These are phyloP conservation scores for Junonia oenone DNA, from an alignment of 2,888 invertebrate genomes.

Conservation along the genomic window DNA sequence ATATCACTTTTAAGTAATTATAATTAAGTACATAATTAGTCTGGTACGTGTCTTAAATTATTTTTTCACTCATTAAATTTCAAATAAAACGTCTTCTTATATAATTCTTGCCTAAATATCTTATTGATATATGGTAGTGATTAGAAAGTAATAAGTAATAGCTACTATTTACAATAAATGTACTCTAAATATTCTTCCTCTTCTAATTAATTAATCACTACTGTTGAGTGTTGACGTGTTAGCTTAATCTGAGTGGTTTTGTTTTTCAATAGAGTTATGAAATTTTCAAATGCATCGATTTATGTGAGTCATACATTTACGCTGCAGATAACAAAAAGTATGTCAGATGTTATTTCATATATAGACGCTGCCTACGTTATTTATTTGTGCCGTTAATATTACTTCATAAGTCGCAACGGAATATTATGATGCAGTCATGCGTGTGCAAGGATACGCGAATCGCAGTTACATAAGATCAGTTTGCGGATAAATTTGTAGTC, in stretches of 20 bases:
- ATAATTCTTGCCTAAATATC: slow-evolving; percentile 1
- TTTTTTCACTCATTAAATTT: background rate
- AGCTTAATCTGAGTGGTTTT: background rate
- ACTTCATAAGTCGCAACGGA: slow-evolving; percentile 25
- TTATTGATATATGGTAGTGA: slow-evolving; percentile 4
- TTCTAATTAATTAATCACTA: background rate
- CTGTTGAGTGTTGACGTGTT: background rate
- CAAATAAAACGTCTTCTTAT: background rate
- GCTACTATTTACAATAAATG: background rate
- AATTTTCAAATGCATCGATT: slow-evolving; percentile 4
- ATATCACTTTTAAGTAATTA: background rate
- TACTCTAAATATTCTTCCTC: background rate
- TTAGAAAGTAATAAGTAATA: background rate
- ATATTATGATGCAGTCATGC: slow-evolving; percentile 29
- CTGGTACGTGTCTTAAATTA: background rate
- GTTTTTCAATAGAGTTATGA: background rate
- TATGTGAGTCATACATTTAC: background rate
- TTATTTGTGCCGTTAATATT: slow-evolving; percentile 27
- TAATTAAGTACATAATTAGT: background rate
- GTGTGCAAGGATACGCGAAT: slow-evolving; percentile 28
- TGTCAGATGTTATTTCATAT: slow-evolving; percentile 14
- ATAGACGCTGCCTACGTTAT: slow-evolving; percentile 20
- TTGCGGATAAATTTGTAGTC: slow-evolving; percentile 41
- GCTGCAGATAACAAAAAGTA: slow-evolving; percentile 4
- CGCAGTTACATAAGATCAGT: slow-evolving; percentile 35